Percentiles rank a stretch among this genome's conserved stretches.
Conservation (phyloP, 2,797 vertebrate species). For the Acanthornis magna region DNA sequence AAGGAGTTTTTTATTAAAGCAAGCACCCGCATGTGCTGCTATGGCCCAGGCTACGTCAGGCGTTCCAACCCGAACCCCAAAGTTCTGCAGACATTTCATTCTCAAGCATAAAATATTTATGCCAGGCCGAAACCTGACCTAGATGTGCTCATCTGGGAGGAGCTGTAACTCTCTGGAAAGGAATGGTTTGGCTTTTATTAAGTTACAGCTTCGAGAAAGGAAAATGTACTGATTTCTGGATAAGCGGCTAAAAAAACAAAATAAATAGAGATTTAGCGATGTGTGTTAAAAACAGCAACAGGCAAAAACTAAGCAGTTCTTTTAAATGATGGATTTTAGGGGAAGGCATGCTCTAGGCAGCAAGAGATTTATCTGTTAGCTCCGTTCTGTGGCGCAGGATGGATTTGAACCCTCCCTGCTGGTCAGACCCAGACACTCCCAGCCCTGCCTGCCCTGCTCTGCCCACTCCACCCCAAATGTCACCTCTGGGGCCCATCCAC, state of each 20-base stretch:
- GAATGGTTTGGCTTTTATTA: constrained; percentile 42
- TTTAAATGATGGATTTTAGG: background rate
- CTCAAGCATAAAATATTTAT: constrained; percentile 40
- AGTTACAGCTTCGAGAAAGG: constrained; percentile 1
- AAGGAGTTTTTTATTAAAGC: constrained; percentile 67
- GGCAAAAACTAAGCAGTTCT: background rate
- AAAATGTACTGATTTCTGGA: constrained; percentile 24
- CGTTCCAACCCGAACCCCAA: constrained; percentile 14
- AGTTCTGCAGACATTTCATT: background rate
- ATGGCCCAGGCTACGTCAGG: background rate
- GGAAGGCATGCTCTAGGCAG: background rate
- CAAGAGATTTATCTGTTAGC: background rate
- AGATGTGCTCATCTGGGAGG: constrained; percentile 25
- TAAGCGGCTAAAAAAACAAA: background rate
- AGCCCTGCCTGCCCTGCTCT: background rate
- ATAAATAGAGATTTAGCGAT: background rate
- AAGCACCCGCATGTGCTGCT: constrained; percentile 9
- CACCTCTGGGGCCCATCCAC: background rate
- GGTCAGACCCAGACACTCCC: background rate
- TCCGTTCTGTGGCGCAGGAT: background rate
- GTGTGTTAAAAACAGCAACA: background rate
- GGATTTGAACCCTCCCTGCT: background rate
- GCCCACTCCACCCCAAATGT: background rate
- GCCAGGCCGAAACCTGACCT: constrained; percentile 43
- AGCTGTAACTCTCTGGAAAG: constrained; percentile 24